Evolutionary conservation across 2,888 invertebrate genomes (phyloP), one percentile per base, ranked within the genome.

Genomic region (Carpatolechia fugitivella): DNA sequence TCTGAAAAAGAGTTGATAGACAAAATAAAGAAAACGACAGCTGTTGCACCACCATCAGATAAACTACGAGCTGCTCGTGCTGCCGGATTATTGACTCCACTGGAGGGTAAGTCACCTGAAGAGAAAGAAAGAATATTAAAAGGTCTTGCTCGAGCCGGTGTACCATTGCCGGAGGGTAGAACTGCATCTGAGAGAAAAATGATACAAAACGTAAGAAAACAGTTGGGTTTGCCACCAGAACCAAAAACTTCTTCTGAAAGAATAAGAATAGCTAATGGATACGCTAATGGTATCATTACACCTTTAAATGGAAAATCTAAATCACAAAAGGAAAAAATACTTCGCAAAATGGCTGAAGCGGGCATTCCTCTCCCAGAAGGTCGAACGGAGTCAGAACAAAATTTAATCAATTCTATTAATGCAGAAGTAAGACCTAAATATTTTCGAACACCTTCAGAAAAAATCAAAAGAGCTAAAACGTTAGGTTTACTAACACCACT

Each of bases 151-250:
- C 49, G 33, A 33, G 14, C 20, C 0, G 49, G 49, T 0, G 55
- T 69, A 16, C 63, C 65, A 5, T 56, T 74, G 1, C 70, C 72
- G 3, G 69, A 69, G 57, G 69, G 30, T 4, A 70, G 60, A 55
- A 74, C 79, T 0, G 6, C 61, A 13, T 79, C 80, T 13, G 80
- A 79, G 63, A 78, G 72, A 13, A 56, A 57, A 41, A 11, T 72
- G 4, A 62, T 72, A 20, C 50, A 55, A 14, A 61, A 61, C 49
- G 47, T 68, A 5, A 61, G 57, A 55, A 54, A 55, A 6, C 46
- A 49, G 29, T 56, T 47, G 13, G 47, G 47, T 1, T 16, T 30
- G 5, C 47, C 57, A 10, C 49, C 20, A 3, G 50, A 52, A 61
- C 56, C 55, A 44, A 61, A 50, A 64, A 68, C 58, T 31, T 33